Percentiles rank a stretch among this genome's conserved stretches.
Evolutionary conservation across 92 coral and sea anemone species (phyloP).

Genomic region (Epizoanthus scotinus): DNA sequence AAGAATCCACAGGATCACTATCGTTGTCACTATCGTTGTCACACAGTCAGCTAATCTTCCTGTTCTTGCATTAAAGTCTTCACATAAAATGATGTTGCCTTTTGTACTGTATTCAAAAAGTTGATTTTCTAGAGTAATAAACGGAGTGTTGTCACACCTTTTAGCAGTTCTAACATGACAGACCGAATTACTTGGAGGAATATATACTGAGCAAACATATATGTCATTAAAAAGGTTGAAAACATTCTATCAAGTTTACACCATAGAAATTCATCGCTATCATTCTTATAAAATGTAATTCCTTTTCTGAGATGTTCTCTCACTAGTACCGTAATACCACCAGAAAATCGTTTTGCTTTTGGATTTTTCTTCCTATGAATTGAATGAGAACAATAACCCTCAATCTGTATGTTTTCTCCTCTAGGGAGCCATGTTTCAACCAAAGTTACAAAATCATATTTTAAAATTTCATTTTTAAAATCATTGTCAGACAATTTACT

Average conservation of each 20-base stretch:
- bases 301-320: neutral
- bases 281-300: too few species aligned
- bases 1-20: neutral
- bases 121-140: too few species aligned
- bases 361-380: neutral
- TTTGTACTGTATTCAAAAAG: neutral
- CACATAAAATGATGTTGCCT: neutral
- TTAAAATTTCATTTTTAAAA: neutral
- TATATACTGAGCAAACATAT: neutral
- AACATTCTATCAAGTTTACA: neutral
- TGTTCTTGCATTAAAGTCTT: neutral
- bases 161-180: neutral
- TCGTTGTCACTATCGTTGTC: neutral
- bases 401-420: neutral
- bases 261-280: neutral
- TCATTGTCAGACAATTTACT: too few species aligned
- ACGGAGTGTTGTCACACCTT: neutral
- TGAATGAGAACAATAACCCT: neutral
- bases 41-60: too few species aligned
- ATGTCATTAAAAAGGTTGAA: too few species aligned
- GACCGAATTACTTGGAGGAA: too few species aligned
- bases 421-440: too few species aligned
- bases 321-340: neutral
- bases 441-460: neutral
- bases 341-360: neutral